Base-by-base conservation (phyloP, 2,113 vertebrate genomes). In the Anguilla rostrata region DNA sequence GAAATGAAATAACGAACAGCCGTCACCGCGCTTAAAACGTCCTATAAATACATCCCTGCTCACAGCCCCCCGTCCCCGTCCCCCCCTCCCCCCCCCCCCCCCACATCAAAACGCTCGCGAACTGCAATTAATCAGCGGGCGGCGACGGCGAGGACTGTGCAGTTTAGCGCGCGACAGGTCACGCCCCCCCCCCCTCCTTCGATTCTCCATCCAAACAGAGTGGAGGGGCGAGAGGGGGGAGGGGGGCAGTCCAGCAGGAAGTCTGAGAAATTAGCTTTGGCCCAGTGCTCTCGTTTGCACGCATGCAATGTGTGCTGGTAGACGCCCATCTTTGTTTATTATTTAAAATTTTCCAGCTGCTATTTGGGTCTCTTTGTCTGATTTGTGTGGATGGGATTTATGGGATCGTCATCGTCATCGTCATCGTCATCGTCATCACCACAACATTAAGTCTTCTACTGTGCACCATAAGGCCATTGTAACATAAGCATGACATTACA, bases 1-100 rank as follows among this genome's bases (percentile, higher is more conserved):
- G 43, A 53, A 49, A 75, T 60, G 34, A 60, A 66, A 86, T 80
- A 83, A 86, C 18, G 81, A 83, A 22, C 20, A 22, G 18, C 63
- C 34, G 22, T 39, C 86, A 56, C 63, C 6, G 9, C 34, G 71
- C 20, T 34, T 39, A 83, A 18, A 53, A 83, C 39, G 53, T 53
- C 40, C 81, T 75, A 82, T 46, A 86, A 82, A 71, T 60, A 39
- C 63, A 78, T 49, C 0, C 46, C 7, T 49, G 22, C 84, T 80
- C n/a, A n/a, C n/a, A n/a, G n/a, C n/a, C n/a, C n/a, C 34, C 7
- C 14, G 8, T 6, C 39, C 26, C 71, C n/a, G 2, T 20, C 26
- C 26, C 39, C 41, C 41, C 80, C 80, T 18, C 26, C 71, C n/a
- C n/a, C 20, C 26, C 26, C 39, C 41, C 41, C 80, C 80, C 6